A percentile compares a stretch with the other conserved stretches of the same genome.
Conservation (phyloP, 2,797 vertebrate genomes). For the Erethizon dorsatum region DNA sequence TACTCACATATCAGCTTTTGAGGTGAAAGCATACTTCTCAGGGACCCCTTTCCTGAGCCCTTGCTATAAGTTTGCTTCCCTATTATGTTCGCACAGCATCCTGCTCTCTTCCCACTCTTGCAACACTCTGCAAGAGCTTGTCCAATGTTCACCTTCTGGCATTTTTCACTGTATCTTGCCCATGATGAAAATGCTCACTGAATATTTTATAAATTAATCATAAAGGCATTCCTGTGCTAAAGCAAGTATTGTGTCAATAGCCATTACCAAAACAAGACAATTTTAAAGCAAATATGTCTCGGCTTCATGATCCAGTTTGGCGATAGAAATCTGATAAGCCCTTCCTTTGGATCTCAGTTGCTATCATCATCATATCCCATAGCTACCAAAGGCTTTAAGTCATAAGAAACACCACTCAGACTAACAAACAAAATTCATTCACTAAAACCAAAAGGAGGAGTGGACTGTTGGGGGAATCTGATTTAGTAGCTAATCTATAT, state of each 20-base stretch:
- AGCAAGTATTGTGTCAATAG: neutral
- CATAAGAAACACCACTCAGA: neutral
- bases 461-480: neutral
- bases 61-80: neutral
- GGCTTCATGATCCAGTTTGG: neutral
- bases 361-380: neutral
- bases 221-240: neutral
- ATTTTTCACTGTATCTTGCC: neutral
- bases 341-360: neutral
- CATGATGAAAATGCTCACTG: neutral
- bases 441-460: neutral
- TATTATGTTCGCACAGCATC: neutral
- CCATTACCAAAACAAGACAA: neutral
- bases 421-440: neutral
- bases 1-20: neutral
- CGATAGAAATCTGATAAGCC: neutral
- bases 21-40: neutral
- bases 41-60: neutral
- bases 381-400: neutral
- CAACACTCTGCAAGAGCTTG: neutral
- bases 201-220: neutral
- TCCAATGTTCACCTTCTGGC: neutral
- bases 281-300: slow-evolving; percentile 2
- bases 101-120: neutral
- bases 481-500: neutral